Percentiles rank a stretch among this genome's conserved stretches.
Evolutionary conservation across 2,113 vertebrate genomes (phyloP).

Genomic region (Heptranchias perlo): DNA sequence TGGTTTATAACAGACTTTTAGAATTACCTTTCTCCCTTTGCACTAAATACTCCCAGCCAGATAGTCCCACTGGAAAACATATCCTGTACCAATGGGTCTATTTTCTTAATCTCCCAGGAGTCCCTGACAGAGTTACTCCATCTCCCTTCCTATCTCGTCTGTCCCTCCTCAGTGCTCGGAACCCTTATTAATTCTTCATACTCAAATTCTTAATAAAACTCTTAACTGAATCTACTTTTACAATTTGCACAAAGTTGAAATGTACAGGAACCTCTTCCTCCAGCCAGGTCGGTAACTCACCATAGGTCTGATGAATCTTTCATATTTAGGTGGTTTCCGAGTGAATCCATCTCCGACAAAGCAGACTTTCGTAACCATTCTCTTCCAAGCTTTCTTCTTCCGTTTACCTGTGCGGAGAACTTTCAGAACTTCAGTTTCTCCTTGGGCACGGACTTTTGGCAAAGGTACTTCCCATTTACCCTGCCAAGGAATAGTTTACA

Average conservation of each 20-base stretch:
- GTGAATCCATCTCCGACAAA: conserved; percentile 97
- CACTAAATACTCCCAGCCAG: not conserved
- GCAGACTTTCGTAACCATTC: conserved; percentile 98
- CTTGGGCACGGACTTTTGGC: conserved; percentile 92
- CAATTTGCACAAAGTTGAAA: not conserved
- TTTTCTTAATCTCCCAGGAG: not conserved
- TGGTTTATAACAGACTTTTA: not conserved
- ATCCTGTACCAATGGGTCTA: not conserved
- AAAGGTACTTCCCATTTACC: conserved; percentile 97
- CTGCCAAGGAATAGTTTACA: conserved; percentile 50
- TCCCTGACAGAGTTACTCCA: not conserved
- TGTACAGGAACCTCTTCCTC: not conserved
- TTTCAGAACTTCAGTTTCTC: conserved; percentile 93
- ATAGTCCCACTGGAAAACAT: not conserved
- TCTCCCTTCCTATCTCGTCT: not conserved
- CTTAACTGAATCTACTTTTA: not conserved
- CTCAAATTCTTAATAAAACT: not conserved
- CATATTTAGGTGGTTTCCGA: conserved; percentile 93
- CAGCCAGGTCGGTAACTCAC: conserved; percentile 54
- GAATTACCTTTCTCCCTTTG: not conserved
- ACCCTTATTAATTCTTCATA: not conserved
- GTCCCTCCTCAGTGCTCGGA: not conserved
- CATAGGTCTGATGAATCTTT: conserved; percentile 96
- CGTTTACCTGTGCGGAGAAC: conserved; percentile 92
- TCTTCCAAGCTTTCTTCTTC: conserved; percentile 97